Percentiles rank a stretch among this genome's conserved stretches.
phyloP scores from a whole-genome alignment of 64 coral and sea anemone genomes.

The Pocillopora verrucosa region DNA sequence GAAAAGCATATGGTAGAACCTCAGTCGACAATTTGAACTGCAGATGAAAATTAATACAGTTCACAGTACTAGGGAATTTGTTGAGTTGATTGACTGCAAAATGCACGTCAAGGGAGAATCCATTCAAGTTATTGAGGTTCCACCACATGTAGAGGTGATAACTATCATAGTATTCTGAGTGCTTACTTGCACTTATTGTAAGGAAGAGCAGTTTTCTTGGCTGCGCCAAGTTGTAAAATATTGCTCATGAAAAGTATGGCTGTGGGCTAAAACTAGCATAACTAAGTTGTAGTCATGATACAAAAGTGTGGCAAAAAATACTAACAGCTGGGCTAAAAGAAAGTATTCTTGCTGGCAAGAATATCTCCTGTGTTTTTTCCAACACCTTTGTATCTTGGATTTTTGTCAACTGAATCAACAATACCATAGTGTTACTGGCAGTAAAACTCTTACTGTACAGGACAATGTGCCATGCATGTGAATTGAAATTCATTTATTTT shows the following conservation, averaged over 20 bases:
- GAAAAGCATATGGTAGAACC: too few relatives aligned
- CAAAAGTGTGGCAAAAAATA: background rate
- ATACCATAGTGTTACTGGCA: background rate
- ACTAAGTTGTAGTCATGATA: background rate
- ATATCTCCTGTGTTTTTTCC: background rate
- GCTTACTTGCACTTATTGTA: too few relatives aligned
- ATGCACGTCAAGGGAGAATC: too few relatives aligned
- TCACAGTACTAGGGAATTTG: too few relatives aligned
- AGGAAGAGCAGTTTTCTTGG: background rate
- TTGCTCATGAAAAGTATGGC: background rate
- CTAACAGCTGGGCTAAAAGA: conserved; percentile 11
- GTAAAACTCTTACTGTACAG: background rate
- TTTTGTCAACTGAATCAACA: background rate
- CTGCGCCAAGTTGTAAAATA: background rate
- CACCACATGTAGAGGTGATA: too few relatives aligned
- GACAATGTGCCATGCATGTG: background rate
- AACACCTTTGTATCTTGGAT: background rate
- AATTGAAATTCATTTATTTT: background rate
- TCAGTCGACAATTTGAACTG: too few relatives aligned
- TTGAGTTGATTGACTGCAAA: too few relatives aligned
- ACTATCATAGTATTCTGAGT: too few relatives aligned
- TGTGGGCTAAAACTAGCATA: background rate
- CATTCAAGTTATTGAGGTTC: too few relatives aligned
- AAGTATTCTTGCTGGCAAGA: conserved; percentile 17
- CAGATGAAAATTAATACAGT: too few relatives aligned